These are phyloP conservation scores for Caracal caracal DNA, from an alignment of 2,113 vertebrate species.

Conservation along the genomic window DNA sequence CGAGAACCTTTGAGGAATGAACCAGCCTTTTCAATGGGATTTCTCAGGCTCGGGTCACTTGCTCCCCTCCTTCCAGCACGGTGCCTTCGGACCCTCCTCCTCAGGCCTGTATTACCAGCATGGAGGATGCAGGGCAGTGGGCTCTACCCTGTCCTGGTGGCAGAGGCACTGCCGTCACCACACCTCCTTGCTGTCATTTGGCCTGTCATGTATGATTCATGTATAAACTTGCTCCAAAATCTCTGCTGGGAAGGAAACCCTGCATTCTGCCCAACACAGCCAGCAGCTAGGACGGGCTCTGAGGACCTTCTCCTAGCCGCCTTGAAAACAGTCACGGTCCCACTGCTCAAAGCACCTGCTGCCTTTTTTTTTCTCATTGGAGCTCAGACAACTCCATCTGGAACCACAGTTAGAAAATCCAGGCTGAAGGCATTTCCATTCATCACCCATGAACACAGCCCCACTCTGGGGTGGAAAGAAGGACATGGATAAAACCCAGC, in stretches of 20 bases:
- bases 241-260: neutral
- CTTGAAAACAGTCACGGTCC: neutral
- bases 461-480: neutral
- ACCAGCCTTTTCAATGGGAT: neutral
- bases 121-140: neutral
- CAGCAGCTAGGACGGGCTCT: neutral
- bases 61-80: neutral
- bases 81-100: neutral
- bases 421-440: neutral
- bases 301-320: neutral
- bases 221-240: neutral
- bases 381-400: neutral
- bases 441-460: neutral
- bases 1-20: neutral
- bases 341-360: neutral
- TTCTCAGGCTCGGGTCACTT: neutral
- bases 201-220: neutral
- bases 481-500: neutral
- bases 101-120: neutral
- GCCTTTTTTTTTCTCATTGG: neutral
- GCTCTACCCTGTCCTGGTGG: neutral
- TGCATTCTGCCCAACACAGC: neutral
- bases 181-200: neutral
- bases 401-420: neutral
- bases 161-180: neutral